Percentiles rank a stretch among this genome's conserved stretches.
phyloP scores from a whole-genome alignment of 2,888 invertebrate genomes.

The Pogonocherus hispidulus region DNA sequence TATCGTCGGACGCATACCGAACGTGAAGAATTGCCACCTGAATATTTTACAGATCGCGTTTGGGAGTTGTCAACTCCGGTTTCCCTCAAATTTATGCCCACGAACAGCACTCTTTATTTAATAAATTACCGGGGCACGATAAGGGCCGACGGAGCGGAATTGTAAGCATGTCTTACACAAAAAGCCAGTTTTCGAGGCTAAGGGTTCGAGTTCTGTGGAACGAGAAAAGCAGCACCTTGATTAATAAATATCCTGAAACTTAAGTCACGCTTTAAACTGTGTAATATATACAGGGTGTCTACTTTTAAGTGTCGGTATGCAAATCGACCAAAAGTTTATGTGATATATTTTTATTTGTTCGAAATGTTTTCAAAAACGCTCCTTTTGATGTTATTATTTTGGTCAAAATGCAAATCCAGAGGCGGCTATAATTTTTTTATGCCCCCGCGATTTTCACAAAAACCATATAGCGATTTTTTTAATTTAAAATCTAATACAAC shows the following conservation, averaged over 20 bases:
- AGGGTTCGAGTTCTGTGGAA: slow-evolving; percentile 1
- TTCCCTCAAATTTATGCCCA: slow-evolving; percentile 44
- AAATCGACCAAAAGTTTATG: too few species aligned
- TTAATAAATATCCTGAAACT: background rate
- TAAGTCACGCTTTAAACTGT: background rate
- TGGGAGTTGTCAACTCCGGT: slow-evolving; percentile 40
- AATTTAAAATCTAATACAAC: too few species aligned
- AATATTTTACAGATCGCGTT: slow-evolving; percentile 50
- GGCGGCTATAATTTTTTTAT: too few species aligned
- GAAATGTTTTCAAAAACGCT: too few species aligned
- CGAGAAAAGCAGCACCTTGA: background rate
- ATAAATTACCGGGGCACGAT: slow-evolving; percentile 40
- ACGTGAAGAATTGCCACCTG: slow-evolving; percentile 51
- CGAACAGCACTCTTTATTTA: slow-evolving; percentile 39
- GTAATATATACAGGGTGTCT: background rate
- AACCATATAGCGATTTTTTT: too few species aligned
- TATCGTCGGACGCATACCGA: slow-evolving; percentile 45
- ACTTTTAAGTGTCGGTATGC: too few species aligned
- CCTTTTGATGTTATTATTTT: too few species aligned
- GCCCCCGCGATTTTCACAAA: too few species aligned
- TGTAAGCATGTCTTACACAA: slow-evolving; percentile 17
- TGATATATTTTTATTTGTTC: too few species aligned
- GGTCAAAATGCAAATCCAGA: too few species aligned
- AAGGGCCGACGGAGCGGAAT: slow-evolving; percentile 9
- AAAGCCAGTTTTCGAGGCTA: background rate